phyloP scores from a whole-genome alignment of 2,888 invertebrate genomes.

The Plagodis dolabraria region DNA sequence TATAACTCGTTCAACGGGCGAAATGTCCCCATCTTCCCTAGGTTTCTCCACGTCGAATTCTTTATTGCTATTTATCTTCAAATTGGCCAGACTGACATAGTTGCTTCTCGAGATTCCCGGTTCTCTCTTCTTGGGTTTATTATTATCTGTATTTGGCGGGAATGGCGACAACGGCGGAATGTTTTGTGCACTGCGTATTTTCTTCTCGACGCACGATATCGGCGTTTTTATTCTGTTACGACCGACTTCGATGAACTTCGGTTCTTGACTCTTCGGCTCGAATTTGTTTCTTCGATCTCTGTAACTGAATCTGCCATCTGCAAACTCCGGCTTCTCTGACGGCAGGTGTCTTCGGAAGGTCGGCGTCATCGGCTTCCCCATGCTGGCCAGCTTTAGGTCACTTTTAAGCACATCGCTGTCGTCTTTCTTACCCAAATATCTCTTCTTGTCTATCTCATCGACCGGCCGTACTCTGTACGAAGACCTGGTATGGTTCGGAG shows the following conservation, averaged over 20 bases:
- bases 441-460: slow-evolving; percentile 26
- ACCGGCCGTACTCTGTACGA: slow-evolving; percentile 63
- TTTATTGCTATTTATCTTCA: slow-evolving; percentile 70
- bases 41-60: slow-evolving; percentile 50
- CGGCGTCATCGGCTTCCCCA: slow-evolving; percentile 80
- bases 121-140: slow-evolving; percentile 51
- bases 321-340: slow-evolving; percentile 61
- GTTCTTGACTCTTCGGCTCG: slow-evolving; percentile 47
- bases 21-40: slow-evolving; percentile 32
- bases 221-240: slow-evolving; percentile 63
- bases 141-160: background rate
- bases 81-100: slow-evolving; percentile 77
- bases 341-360: slow-evolving; percentile 67
- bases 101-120: slow-evolving; percentile 72
- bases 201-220: slow-evolving; percentile 31
- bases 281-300: slow-evolving; percentile 58
- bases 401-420: slow-evolving; percentile 61
- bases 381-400: slow-evolving; percentile 69
- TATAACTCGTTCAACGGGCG: slow-evolving; percentile 65
- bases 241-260: slow-evolving; percentile 60
- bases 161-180: background rate
- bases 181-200: slow-evolving; percentile 26
- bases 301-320: slow-evolving; percentile 72
- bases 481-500: slow-evolving; percentile 57
- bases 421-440: slow-evolving; percentile 35